phyloP scores from a whole-genome alignment of 2,797 vertebrate genomes.

The Linurgus olivaceus region DNA sequence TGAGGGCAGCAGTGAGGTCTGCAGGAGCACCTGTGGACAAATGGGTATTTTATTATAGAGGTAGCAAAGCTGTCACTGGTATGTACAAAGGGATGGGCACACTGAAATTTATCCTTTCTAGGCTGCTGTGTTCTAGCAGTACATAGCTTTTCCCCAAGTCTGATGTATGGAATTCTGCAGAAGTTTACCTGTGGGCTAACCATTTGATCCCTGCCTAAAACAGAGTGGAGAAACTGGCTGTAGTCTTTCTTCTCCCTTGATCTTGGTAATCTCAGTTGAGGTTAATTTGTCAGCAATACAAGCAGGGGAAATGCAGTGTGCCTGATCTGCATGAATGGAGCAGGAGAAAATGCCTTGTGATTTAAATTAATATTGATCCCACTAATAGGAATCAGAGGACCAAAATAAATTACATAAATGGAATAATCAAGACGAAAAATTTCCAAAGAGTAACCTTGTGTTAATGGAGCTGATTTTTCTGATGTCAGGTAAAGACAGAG shows the following conservation, averaged over 20 bases:
- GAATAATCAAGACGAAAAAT: constrained; percentile 54
- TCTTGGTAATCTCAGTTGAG: neutral
- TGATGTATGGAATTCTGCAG: neutral
- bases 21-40: neutral
- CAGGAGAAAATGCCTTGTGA: constrained; percentile 49
- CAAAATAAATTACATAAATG: constrained; percentile 70
- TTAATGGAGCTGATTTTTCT: constrained; percentile 32
- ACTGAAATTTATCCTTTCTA: neutral
- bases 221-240: neutral
- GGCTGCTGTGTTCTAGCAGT: neutral
- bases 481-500: constrained; percentile 1
- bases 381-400: constrained; percentile 59
- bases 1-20: neutral
- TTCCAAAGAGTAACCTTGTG: constrained; percentile 6
- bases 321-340: constrained; percentile 34
- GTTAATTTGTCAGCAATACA: neutral
- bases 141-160: neutral
- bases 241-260: neutral
- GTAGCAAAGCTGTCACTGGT: neutral
- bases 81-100: neutral
- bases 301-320: neutral
- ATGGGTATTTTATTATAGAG: neutral
- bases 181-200: neutral
- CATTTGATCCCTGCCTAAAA: neutral
- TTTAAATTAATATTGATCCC: constrained; percentile 71